Conservation (phyloP, 2,797 vertebrate genomes). For the Pipistrellus kuhlii region DNA sequence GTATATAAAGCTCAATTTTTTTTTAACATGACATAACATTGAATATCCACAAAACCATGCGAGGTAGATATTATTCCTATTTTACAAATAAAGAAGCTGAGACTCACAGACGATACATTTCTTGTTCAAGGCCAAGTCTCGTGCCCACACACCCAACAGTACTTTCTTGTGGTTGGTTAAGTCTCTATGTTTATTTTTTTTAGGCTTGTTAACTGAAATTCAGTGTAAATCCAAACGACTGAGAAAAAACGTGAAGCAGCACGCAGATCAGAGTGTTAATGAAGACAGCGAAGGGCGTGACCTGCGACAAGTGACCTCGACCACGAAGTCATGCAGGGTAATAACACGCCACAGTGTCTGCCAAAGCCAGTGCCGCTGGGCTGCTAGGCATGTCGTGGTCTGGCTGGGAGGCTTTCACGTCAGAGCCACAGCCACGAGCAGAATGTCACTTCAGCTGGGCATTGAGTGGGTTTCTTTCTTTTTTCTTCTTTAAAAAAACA, state of each 20-base stretch:
- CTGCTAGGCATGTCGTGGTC: background rate
- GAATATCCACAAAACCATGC: background rate
- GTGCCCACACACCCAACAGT: background rate
- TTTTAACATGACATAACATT: background rate
- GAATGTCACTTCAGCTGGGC: background rate
- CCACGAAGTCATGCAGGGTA: constrained; percentile 91
- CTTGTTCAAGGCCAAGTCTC: background rate
- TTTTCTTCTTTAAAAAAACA: too few species aligned
- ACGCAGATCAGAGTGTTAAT: constrained; percentile 86
- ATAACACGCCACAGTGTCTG: constrained; percentile 57
- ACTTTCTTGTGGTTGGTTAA: constrained; percentile 30
- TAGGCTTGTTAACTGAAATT: constrained; percentile 98
- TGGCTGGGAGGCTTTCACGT: background rate
- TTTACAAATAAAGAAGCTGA: constrained; percentile 48
- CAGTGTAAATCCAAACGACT: constrained; percentile 99
- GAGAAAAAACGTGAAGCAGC: constrained; percentile 93
- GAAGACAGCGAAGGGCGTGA: constrained; percentile 92
- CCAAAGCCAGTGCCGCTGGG: background rate
- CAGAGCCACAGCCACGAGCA: background rate
- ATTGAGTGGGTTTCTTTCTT: background rate
- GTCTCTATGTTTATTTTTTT: constrained; percentile 48
- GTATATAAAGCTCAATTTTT: background rate
- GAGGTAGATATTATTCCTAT: background rate
- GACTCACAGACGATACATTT: background rate
- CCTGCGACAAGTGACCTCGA: constrained; percentile 95